Conservation (phyloP, 2,797 vertebrate genomes). For the Peromyscus attwateri region DNA sequence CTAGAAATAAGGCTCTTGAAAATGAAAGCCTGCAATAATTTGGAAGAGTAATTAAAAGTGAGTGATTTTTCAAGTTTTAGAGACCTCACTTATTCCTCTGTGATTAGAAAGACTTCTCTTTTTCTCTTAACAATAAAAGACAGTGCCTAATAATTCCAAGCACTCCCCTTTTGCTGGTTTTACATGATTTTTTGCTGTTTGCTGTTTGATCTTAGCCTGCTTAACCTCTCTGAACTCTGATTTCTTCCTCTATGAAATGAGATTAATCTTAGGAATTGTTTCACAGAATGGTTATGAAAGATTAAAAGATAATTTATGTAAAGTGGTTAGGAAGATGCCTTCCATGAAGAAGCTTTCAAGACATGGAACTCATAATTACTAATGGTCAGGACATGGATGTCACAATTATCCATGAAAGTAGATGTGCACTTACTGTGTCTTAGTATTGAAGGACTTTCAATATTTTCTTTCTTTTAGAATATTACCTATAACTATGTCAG, state of each 20-base stretch:
- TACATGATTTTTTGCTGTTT: slow-evolving; percentile 50
- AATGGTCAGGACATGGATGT: background rate
- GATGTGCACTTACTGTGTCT: background rate
- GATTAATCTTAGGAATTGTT: slow-evolving; percentile 17
- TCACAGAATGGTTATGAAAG: slow-evolving; percentile 35
- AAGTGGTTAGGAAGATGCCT: slow-evolving; percentile 17
- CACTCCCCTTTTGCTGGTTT: background rate
- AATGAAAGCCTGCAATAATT: slow-evolving; percentile 14
- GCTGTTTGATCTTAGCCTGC: slow-evolving; percentile 5
- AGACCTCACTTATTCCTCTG: background rate
- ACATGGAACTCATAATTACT: background rate
- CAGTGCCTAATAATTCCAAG: background rate
- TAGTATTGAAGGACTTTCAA: slow-evolving; percentile 40
- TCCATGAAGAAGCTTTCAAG: background rate
- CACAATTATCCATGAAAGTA: background rate
- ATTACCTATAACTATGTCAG: slow-evolving; percentile 3
- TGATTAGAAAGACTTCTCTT: slow-evolving; percentile 41
- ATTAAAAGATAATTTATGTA: slow-evolving; percentile 52
- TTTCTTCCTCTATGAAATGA: slow-evolving; percentile 29
- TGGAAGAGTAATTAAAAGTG: background rate
- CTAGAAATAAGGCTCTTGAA: slow-evolving; percentile 15
- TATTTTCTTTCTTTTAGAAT: slow-evolving; percentile 43
- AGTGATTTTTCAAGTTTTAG: slow-evolving; percentile 25
- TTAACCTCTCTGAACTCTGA: slow-evolving; percentile 44
- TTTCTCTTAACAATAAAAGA: background rate